Evolutionary conservation across 2,888 invertebrate species (phyloP).

Genomic region (Pheosia gnoma): DNA sequence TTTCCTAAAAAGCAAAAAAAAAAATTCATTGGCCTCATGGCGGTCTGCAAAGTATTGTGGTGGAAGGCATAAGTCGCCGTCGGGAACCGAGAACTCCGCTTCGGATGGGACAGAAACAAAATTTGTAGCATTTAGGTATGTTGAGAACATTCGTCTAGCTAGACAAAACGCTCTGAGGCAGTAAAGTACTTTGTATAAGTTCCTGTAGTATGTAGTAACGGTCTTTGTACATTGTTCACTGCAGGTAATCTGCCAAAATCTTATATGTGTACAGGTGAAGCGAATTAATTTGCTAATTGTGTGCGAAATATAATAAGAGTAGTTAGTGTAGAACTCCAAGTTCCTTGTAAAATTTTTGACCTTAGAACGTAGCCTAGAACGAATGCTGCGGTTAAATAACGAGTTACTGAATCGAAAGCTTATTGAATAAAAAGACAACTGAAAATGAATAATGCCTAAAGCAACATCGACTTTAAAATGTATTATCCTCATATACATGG

Average conservation of each 20-base stretch:
- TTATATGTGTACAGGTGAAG: conserved; percentile 21
- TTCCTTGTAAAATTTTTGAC: not conserved
- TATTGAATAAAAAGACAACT: too few species aligned
- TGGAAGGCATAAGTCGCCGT: conserved; percentile 44
- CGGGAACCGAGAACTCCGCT: conserved; percentile 19
- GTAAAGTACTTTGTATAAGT: conserved; percentile 44
- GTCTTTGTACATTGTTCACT: conserved; percentile 35
- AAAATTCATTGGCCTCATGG: conserved; percentile 46
- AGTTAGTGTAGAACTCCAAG: not conserved
- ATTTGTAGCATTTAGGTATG: conserved; percentile 47
- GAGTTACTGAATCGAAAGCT: too few species aligned
- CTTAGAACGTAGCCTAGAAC: too few species aligned
- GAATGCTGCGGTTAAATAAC: too few species aligned
- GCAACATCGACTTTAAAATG: too few species aligned
- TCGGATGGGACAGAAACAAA: conserved; percentile 42
- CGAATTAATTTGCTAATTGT: conserved; percentile 9
- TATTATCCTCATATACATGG: not conserved
- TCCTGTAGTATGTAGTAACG: conserved; percentile 40
- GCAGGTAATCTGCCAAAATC: conserved; percentile 51
- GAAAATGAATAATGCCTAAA: too few species aligned
- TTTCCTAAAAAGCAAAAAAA: conserved; percentile 11
- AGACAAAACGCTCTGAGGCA: conserved; percentile 49
- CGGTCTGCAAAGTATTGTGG: conserved; percentile 58
- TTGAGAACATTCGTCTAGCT: conserved; percentile 59
- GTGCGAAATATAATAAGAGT: conserved; percentile 9